Base-by-base conservation (phyloP, 1,140 invertebrate species). In the Atta texana region DNA sequence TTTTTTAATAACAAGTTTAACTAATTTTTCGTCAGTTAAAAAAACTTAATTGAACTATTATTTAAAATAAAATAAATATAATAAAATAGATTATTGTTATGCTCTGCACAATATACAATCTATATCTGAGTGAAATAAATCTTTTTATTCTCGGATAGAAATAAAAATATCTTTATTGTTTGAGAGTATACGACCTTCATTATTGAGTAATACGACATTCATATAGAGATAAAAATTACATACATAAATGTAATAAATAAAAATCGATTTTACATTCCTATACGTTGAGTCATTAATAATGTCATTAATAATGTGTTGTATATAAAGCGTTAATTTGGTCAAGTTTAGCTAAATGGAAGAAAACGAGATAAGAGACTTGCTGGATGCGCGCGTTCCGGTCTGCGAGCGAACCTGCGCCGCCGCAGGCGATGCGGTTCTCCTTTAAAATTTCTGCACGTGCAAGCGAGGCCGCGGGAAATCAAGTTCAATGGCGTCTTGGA, bases 401-500 rank as follows among this genome's bases (percentile, higher is more conserved):
- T 81, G 51, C 63, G 77, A 77, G 57, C 31, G 66, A 80, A 89
- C 88, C 82, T 88, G 88, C 86, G 88, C 78, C 85, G 68, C 68
- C 85, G 85, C 55, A 31, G 87, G 89, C 89, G 90, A 85, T 77
- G 85, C 53, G 66, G 85, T 68, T 84, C 82, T 86, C 90, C 75
- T 90, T 90, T 87, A 77, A 87, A 91, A 88, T 91, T 90, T 88
- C 77, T 86, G 89, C 86, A 92, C 91, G 89, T 90, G 85, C 86
- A 87, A 77, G 59, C 77, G 57, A 68, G 78, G 74, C 59, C 49
- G 90, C 80, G 91, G 89, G 85, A 91, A 92, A 92, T 92, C 91
- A 92, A 92, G 91, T 92, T 92, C 91, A 92, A 92, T 91, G 91
- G 88, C 88, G 88, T 89, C 85, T 80, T 72, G 88, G 82, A 91